Percentiles rank a stretch among this genome's conserved stretches.
These are phyloP conservation scores for Solea senegalensis DNA, from an alignment of 2,113 vertebrate genomes.

Conservation along the genomic window DNA sequence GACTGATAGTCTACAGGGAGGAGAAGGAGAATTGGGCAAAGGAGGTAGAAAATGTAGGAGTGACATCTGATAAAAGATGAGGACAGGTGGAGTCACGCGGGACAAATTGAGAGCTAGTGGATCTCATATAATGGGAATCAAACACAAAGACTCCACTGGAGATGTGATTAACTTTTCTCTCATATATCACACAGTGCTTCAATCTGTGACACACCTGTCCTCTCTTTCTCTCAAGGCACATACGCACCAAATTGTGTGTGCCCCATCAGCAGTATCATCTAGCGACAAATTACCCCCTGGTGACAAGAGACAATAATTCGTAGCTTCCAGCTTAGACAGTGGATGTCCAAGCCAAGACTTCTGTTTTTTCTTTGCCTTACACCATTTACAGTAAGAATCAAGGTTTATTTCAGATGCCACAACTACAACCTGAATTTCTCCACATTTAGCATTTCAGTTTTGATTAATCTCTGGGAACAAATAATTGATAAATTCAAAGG, in stretches of 20 bases:
- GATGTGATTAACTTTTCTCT: slow-evolving; percentile 55
- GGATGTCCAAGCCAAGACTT: too few relatives aligned
- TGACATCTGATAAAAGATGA: slow-evolving; percentile 19
- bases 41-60: slow-evolving; percentile 17
- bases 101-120: slow-evolving; percentile 7
- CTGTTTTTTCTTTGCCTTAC: too few relatives aligned
- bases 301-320: too few relatives aligned
- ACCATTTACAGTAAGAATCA: too few relatives aligned
- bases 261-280: too few relatives aligned
- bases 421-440: too few relatives aligned
- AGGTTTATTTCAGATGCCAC: too few relatives aligned
- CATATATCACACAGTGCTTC: not conserved
- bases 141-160: slow-evolving; percentile 39
- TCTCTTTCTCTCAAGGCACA: slow-evolving; percentile 15
- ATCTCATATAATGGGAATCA: slow-evolving; percentile 49
- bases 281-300: too few relatives aligned
- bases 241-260: not conserved
- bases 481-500: too few relatives aligned
- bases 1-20: slow-evolving; percentile 28
- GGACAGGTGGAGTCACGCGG: not conserved
- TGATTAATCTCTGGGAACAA: too few relatives aligned
- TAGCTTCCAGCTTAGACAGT: too few relatives aligned
- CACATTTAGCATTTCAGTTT: too few relatives aligned
- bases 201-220: slow-evolving; percentile 6
- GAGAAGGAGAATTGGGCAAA: slow-evolving; percentile 16